A percentile compares a stretch with the other conserved stretches of the same genome.
Evolutionary conservation across 1,140 invertebrate genomes (phyloP).

Genomic region (Frieseomelitta varia): DNA sequence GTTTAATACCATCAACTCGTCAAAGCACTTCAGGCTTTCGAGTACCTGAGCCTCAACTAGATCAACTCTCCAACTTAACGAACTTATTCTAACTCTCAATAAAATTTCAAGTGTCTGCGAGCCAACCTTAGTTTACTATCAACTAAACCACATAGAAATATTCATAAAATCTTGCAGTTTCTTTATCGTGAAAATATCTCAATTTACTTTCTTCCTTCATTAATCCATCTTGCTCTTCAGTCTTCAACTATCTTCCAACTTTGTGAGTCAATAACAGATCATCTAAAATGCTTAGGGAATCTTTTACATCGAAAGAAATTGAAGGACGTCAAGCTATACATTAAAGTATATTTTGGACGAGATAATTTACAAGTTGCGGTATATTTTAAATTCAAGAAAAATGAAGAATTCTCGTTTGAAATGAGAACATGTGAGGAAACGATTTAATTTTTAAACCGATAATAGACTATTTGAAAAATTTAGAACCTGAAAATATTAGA

Average conservation of each 20-base stretch:
- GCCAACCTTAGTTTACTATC: background rate
- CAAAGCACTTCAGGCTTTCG: background rate
- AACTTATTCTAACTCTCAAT: constrained; percentile 1
- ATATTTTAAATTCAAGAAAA: no score
- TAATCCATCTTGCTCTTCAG: background rate
- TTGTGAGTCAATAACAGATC: background rate
- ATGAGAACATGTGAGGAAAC: no score
- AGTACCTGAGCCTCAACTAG: background rate
- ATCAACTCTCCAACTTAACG: constrained; percentile 14
- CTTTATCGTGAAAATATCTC: background rate
- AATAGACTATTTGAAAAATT: background rate
- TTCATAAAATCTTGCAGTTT: background rate
- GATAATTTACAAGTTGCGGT: no score
- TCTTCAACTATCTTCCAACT: background rate
- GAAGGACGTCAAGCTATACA: no score
- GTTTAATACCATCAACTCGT: background rate
- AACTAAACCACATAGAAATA: background rate
- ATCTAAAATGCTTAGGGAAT: background rate
- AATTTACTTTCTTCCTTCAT: background rate
- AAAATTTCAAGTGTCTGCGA: constrained; percentile 4
- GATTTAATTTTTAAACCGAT: background rate
- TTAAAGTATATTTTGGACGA: no score
- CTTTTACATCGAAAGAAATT: no score
- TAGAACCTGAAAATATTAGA: background rate
- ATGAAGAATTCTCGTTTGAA: no score